Base-by-base conservation (phyloP, 2,797 vertebrate genomes). In the Sebastes glaucus region DNA sequence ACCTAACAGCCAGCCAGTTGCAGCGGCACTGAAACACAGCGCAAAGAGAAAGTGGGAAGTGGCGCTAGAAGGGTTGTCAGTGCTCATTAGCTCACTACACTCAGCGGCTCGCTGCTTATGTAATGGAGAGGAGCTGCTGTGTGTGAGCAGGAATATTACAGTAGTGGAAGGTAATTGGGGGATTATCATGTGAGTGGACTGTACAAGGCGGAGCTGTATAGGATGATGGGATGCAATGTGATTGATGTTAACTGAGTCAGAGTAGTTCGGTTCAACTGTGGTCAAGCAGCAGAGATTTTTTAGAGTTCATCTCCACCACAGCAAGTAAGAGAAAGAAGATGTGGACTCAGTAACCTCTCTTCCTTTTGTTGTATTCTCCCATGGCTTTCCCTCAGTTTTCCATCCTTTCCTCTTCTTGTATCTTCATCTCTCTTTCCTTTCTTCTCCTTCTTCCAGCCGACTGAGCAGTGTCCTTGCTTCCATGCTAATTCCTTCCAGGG, bases 91-190 rank as follows among this genome's bases (percentile, higher is more conserved):
- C 78, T 91, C 84, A 65, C 63, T 59, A n/a, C 69, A 35, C 81
- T 88, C 68, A 71, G 75, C 14, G 0, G 42, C 42, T 75, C 32
- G 1, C 33, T 60, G 56, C 71, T 93, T 93, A 90, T 79, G 75
- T 89, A 92, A 94, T 13, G 30, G 32, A 87, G 82, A 71, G 18
- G 80, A 85, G 81, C 86, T 80, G 77, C 62, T 72, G 74, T 73
- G 56, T 78, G 62, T 80, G 74, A 74, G 65, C 3, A 11, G 73
- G 80, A 75, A 75, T 87, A 79, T 81, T 71, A 83, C 53, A 59
- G 71, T 52, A 74, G 78, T 78, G 73, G 74, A 74, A 67, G 52
- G 62, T 77, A 74, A 80, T 69, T 83, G 77, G 59, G 66, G 55
- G 77, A 38, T 79, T 64, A 79, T 87, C 61, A 71, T 84, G 74